Evolutionary conservation across 2,113 vertebrate species (phyloP).

Genomic region (Calypte anna): DNA sequence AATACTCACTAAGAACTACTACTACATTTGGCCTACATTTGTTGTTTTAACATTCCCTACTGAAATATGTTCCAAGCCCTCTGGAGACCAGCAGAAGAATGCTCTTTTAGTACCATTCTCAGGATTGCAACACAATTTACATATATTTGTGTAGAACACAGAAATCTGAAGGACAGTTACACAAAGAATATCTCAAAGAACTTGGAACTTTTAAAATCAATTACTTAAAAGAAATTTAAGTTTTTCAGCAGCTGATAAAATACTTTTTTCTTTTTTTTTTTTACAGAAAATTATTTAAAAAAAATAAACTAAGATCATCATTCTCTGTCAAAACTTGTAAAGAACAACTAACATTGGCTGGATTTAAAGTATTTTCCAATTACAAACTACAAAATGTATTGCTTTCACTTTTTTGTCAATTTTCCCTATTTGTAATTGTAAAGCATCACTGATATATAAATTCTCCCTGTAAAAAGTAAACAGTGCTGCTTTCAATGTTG

Average conservation of each 20-base stretch:
- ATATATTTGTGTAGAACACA: background rate
- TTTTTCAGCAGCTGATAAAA: background rate
- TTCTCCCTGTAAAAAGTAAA: background rate
- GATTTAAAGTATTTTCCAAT: background rate
- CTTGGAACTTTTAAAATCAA: background rate
- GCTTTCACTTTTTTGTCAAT: background rate
- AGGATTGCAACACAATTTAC: background rate
- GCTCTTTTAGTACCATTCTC: background rate
- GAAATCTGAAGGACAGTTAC: background rate
- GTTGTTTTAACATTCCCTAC: background rate
- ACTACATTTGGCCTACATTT: background rate
- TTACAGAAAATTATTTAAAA: background rate
- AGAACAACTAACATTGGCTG: background rate
- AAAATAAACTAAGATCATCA: background rate
- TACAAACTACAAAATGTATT: background rate
- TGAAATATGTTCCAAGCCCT: background rate
- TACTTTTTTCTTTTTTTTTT: too few relatives aligned
- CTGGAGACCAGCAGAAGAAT: background rate
- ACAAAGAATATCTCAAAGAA: background rate
- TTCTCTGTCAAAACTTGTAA: background rate
- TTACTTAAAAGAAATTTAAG: background rate
- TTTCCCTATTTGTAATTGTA: background rate
- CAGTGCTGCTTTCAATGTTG: background rate
- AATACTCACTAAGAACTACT: background rate
- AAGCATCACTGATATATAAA: background rate